Evolutionary conservation across 2,113 vertebrate genomes (phyloP), one percentile per base, ranked within the genome.

Genomic region (Castor canadensis): DNA sequence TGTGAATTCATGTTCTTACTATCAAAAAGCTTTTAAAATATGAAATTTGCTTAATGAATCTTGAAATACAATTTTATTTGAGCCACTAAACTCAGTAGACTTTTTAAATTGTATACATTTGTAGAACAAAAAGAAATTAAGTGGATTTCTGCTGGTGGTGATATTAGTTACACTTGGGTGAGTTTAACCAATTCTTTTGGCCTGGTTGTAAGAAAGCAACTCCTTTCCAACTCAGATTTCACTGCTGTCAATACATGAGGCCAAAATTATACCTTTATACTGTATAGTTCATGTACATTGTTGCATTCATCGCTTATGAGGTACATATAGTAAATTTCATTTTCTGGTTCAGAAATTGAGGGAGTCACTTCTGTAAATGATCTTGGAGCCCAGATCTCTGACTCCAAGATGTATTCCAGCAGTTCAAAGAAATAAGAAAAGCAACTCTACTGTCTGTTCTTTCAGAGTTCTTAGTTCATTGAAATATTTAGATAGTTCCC

Each of bases 1-100:
- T 62, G 30, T 40, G 83, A 89, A 88, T 89, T 95, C 32, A 32
- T 62, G 8, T 9, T 52, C 91, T 72, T 72, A 91, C 4, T 35
- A 60, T 87, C 72, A 12, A 26, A 76, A 64, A 77, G 5, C 1
- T 79, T 93, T 91, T 71, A 90, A 95, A 95, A 83, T 58, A 84
- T 40, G 56, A 92, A 92, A 62, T 47, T 92, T 89, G 38, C 56
- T 17, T 89, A 80, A 28, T n/a, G 86, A 83, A 47, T 56, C 77
- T 67, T 85, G 19, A 38, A 88, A 22, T 40, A 35, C 13, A 72
- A 60, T 87, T 89, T 86, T 92, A 45, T 64, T 47, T 77, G 60
- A 89, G 56, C 15, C 75, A 79, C 47, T 49, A 62, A 91, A 91
- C 40, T 81, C 54, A 83, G 86, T 7, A 62, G 47, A 72, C 32